phyloP scores from a whole-genome alignment of 1,140 invertebrate genomes.

The Drosophila sp. region DNA sequence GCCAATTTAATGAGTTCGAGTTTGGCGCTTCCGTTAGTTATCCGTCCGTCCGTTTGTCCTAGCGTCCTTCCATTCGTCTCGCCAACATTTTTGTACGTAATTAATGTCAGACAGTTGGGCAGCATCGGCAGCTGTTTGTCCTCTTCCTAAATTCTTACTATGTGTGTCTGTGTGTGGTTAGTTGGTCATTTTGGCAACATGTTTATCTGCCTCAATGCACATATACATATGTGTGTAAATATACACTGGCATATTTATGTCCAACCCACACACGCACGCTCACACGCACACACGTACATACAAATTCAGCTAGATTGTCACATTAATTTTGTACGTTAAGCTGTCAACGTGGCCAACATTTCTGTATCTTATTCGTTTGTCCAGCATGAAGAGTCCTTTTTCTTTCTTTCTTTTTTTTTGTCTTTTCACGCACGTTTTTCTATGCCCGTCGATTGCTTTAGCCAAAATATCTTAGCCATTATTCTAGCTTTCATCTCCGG shows the following conservation, averaged over 20 bases:
- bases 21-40: slow-evolving; percentile 21
- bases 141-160: background rate
- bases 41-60: background rate
- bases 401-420: slow-evolving; percentile 33
- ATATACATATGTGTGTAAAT: slow-evolving; percentile 7
- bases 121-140: slow-evolving; percentile 42
- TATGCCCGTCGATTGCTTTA: slow-evolving; percentile 30
- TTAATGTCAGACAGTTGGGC: slow-evolving; percentile 62
- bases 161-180: slow-evolving; percentile 18
- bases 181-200: slow-evolving; percentile 73
- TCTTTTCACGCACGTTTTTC: slow-evolving; percentile 16
- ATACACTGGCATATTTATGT: slow-evolving; percentile 51
- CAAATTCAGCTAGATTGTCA: slow-evolving; percentile 74
- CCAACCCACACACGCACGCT: slow-evolving; percentile 15
- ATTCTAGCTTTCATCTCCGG: slow-evolving; percentile 62
- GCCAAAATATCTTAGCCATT: slow-evolving; percentile 50
- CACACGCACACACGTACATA: slow-evolving; percentile 47
- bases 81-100: slow-evolving; percentile 51
- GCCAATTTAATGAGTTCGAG: slow-evolving; percentile 68
- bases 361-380: slow-evolving; percentile 59
- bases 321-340: slow-evolving; percentile 81
- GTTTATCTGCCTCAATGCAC: slow-evolving; percentile 75
- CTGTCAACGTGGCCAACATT: slow-evolving; percentile 77
- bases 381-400: slow-evolving; percentile 18
- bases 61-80: background rate